Evolutionary conservation across 2,113 vertebrate species (phyloP).

Genomic region (Accipiter cooperii): DNA sequence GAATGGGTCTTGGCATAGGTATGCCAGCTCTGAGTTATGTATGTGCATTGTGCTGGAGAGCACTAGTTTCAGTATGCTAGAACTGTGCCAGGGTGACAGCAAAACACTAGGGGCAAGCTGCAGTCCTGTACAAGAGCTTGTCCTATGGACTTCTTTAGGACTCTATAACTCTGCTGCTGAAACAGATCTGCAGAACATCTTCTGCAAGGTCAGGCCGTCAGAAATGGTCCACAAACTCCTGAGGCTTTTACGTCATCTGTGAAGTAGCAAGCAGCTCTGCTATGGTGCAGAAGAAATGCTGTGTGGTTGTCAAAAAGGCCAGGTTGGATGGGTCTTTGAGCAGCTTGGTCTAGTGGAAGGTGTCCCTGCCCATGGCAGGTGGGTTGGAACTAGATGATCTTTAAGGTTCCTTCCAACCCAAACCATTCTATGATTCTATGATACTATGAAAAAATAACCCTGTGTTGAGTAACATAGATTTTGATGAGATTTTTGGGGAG

Average conservation of each 20-base stretch:
- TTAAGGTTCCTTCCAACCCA: too few species aligned
- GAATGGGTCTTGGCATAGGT: background rate
- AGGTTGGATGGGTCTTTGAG: too few species aligned
- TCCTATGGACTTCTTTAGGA: background rate
- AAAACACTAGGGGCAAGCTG: background rate
- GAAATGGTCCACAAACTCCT: background rate
- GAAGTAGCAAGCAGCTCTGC: background rate
- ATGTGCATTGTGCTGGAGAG: background rate
- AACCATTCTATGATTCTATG: too few species aligned
- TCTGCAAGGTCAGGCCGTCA: background rate
- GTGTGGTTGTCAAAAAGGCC: background rate
- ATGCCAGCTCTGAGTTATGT: background rate
- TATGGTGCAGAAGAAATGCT: background rate
- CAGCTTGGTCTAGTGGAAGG: too few species aligned
- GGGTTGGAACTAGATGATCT: too few species aligned
- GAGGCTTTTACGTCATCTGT: background rate
- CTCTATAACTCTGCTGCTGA: background rate
- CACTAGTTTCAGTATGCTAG: background rate
- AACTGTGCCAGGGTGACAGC: background rate
- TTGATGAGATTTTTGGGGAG: background rate
- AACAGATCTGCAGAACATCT: background rate
- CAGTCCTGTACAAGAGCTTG: background rate
- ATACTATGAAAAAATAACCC: background rate
- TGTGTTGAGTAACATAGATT: background rate
- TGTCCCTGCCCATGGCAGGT: too few species aligned